These are phyloP conservation scores for Scaptomyza graminum DNA, from an alignment of 1,140 invertebrate species.

Conservation along the genomic window DNA sequence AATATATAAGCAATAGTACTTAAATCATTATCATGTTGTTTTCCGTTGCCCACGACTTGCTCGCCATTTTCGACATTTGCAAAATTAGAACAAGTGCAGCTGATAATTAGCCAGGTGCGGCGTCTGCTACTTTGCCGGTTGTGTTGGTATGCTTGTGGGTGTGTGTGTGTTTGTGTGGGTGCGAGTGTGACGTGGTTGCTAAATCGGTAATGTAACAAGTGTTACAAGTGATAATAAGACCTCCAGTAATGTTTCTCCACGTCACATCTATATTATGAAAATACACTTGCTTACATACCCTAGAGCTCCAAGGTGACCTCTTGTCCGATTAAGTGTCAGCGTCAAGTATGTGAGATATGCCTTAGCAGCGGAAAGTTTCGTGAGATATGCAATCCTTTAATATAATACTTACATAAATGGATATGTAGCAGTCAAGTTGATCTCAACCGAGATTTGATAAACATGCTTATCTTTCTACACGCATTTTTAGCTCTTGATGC, in stretches of 20 bases:
- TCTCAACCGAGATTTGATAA: slow-evolving; percentile 14
- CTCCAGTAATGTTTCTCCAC: slow-evolving; percentile 1
- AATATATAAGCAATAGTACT: not conserved
- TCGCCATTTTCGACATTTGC: slow-evolving; percentile 4
- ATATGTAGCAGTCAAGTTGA: not conserved
- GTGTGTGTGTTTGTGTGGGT: not conserved
- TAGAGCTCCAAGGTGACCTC: slow-evolving; percentile 62
- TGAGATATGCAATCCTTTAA: slow-evolving; percentile 16
- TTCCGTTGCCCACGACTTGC: slow-evolving; percentile 55
- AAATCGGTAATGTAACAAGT: not conserved
- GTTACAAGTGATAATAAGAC: slow-evolving; percentile 16
- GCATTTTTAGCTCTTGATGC: slow-evolving; percentile 5
- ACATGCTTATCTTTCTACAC: slow-evolving; percentile 35
- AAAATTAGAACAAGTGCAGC: slow-evolving; percentile 6
- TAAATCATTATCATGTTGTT: slow-evolving; percentile 40
- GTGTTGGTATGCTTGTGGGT: not conserved
- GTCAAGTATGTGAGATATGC: no score
- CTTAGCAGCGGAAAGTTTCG: slow-evolving; percentile 49
- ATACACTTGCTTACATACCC: slow-evolving; percentile 6
- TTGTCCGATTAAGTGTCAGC: slow-evolving; percentile 19
- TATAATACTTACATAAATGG: no score
- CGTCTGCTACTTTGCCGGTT: slow-evolving; percentile 18
- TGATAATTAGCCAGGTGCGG: slow-evolving; percentile 29
- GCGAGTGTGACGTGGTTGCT: not conserved
- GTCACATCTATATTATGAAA: not conserved